Percentiles rank a stretch among this genome's conserved stretches.
phyloP scores from a whole-genome alignment of 2,888 invertebrate species.

The Drosophila tanythrix region DNA sequence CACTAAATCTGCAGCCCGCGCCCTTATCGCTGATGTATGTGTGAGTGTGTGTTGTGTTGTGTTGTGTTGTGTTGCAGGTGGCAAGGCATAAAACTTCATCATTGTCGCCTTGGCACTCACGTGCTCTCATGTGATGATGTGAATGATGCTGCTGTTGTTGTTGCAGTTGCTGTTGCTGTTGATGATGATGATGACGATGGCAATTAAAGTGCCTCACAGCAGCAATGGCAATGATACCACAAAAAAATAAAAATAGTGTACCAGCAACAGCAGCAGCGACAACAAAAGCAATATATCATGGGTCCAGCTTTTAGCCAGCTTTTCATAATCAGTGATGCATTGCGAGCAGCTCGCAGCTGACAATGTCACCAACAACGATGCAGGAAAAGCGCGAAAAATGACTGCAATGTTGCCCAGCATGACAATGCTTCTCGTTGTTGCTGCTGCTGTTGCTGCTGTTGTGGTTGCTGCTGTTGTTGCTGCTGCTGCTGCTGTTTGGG shows the following conservation, averaged over 20 bases:
- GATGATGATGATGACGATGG: slow-evolving; percentile 56
- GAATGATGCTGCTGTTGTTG: slow-evolving; percentile 26
- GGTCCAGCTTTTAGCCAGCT: slow-evolving; percentile 81
- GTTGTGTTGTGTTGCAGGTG: slow-evolving; percentile 66
- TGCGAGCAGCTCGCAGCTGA: slow-evolving; percentile 77
- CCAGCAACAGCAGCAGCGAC: slow-evolving; percentile 36
- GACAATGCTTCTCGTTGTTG: slow-evolving; percentile 38
- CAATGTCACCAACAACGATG: slow-evolving; percentile 58
- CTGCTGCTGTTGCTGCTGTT: slow-evolving; percentile 7
- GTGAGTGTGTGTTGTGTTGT: slow-evolving; percentile 16
- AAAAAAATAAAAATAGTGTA: slow-evolving; percentile 51
- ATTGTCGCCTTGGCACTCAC: slow-evolving; percentile 75
- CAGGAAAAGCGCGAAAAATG: slow-evolving; percentile 63
- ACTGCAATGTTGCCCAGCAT: slow-evolving; percentile 61
- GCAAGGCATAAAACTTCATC: slow-evolving; percentile 81
- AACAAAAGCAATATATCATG: slow-evolving; percentile 75
- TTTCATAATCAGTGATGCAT: slow-evolving; percentile 81
- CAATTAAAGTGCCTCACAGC: slow-evolving; percentile 60
- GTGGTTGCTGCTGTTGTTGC: slow-evolving; percentile 30
- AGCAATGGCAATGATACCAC: slow-evolving; percentile 71
- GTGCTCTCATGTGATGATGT: slow-evolving; percentile 53
- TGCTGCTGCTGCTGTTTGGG: slow-evolving; percentile 12
- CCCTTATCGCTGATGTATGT: slow-evolving; percentile 4
- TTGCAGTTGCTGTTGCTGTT: slow-evolving; percentile 19
- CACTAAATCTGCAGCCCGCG: slow-evolving; percentile 32